Evolutionary conservation across 2,888 invertebrate species (phyloP).

Genomic region (Auanema freiburgensis): DNA sequence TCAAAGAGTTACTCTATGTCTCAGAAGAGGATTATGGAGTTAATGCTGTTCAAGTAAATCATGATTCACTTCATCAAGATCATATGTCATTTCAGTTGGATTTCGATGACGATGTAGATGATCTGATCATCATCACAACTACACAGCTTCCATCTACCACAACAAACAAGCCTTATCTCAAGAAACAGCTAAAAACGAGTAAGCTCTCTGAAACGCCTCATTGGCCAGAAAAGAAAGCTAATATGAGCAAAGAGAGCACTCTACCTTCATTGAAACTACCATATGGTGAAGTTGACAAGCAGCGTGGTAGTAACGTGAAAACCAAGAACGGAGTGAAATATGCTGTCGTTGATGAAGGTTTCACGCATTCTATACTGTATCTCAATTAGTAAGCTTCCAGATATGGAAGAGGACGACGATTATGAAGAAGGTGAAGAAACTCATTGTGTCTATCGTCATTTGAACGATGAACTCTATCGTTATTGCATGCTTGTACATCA

Average conservation of each 20-base stretch:
- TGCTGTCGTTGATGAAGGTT: slow-evolving; percentile 17
- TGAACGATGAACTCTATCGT: slow-evolving; percentile 44
- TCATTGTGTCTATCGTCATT: slow-evolving; percentile 43
- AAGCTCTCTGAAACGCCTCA: too few relatives aligned
- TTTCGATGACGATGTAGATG: slow-evolving; percentile 32
- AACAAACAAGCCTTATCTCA: not conserved
- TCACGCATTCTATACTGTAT: not conserved
- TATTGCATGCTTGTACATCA: slow-evolving; percentile 40
- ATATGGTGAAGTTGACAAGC: not conserved
- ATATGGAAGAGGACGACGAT: slow-evolving; percentile 9
- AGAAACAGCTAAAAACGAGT: not conserved
- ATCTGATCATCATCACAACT: slow-evolving; percentile 18
- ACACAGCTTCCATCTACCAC: too few relatives aligned
- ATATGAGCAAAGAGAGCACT: not conserved
- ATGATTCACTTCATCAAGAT: not conserved
- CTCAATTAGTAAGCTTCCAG: not conserved
- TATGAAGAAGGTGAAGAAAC: slow-evolving; percentile 22
- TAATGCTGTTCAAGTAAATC: slow-evolving; percentile 31
- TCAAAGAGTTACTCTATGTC: slow-evolving; percentile 3
- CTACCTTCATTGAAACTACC: not conserved
- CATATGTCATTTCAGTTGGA: slow-evolving; percentile 21
- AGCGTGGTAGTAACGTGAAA: not conserved
- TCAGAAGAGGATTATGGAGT: slow-evolving; percentile 24
- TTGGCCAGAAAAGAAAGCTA: not conserved
- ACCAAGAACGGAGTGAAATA: slow-evolving; percentile 21